Evolutionary conservation across 2,113 vertebrate genomes (phyloP).

Genomic region (Odontesthes bonariensis): DNA sequence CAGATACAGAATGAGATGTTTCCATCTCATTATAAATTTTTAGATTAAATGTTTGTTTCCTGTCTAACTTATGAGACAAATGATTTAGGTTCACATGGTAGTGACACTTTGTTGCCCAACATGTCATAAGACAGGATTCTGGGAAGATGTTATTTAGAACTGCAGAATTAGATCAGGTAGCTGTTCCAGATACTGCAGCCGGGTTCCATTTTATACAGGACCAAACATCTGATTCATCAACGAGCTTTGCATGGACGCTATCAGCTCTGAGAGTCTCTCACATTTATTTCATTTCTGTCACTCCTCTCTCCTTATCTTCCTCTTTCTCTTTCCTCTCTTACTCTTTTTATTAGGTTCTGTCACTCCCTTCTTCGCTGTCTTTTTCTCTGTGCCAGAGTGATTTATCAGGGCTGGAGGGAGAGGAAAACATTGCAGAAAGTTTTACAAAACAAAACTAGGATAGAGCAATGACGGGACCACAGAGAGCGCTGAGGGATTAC

Average conservation of each 20-base stretch:
- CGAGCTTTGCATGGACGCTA: slow-evolving; percentile 4
- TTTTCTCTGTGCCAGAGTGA: slow-evolving; percentile 19
- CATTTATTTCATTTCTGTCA: slow-evolving; percentile 16
- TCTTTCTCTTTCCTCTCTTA: not conserved
- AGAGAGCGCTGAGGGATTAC: slow-evolving; percentile 40
- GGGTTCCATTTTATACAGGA: slow-evolving; percentile 32
- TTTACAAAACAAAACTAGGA: slow-evolving; percentile 64
- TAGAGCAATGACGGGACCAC: slow-evolving; percentile 40
- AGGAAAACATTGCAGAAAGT: slow-evolving; percentile 48
- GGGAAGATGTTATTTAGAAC: slow-evolving; percentile 28
- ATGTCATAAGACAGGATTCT: slow-evolving; percentile 6
- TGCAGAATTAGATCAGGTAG: slow-evolving; percentile 47
- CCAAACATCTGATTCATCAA: slow-evolving; percentile 53
- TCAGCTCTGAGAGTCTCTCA: slow-evolving; percentile 14
- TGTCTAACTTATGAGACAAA: not conserved
- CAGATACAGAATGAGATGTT: not conserved
- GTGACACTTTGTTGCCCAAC: not conserved
- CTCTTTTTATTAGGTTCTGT: not conserved
- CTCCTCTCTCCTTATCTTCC: slow-evolving; percentile 4
- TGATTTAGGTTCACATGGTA: not conserved
- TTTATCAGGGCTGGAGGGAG: slow-evolving; percentile 20
- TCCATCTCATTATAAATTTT: not conserved
- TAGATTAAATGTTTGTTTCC: not conserved
- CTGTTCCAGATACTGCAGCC: slow-evolving; percentile 37
- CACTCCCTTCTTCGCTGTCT: not conserved